These are phyloP conservation scores for Nomada flava DNA, from an alignment of 2,888 invertebrate genomes.

Conservation along the genomic window DNA sequence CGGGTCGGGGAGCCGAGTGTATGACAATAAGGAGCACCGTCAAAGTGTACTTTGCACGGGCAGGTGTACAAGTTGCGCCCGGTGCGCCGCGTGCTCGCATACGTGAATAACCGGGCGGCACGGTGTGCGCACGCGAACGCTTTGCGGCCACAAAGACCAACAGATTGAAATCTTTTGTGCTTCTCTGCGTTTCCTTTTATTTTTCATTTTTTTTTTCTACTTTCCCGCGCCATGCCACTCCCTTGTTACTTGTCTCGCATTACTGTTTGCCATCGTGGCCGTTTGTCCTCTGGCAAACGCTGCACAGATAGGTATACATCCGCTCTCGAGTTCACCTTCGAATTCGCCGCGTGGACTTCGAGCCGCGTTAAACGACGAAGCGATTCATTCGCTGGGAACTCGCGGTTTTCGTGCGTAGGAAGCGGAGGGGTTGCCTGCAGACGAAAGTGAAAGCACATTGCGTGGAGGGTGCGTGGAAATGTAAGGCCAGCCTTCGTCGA, in stretches of 20 bases:
- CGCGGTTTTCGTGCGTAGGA: background rate
- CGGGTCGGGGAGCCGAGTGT: constrained; percentile 45
- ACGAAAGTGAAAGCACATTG: background rate
- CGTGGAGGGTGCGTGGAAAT: background rate
- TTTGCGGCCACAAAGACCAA: constrained; percentile 25
- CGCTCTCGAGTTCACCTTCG: background rate
- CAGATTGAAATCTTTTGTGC: constrained; percentile 53
- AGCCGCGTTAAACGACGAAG: constrained; percentile 12
- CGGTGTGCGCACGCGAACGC: constrained; percentile 26
- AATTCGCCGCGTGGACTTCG: background rate
- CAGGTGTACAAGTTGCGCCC: constrained; percentile 52
- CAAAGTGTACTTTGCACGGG: constrained; percentile 43
- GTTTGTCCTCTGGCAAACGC: background rate
- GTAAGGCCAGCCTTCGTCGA: background rate
- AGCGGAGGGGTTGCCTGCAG: background rate
- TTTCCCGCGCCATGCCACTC: background rate
- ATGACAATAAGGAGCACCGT: constrained; percentile 64
- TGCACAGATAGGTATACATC: constrained; percentile 1
- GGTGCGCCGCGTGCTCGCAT: constrained; percentile 24
- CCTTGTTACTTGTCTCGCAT: background rate
- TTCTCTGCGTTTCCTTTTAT: constrained; percentile 9
- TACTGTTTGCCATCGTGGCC: constrained; percentile 5
- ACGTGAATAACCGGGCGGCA: constrained; percentile 24
- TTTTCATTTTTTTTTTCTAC: background rate
- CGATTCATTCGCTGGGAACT: constrained; percentile 5